Evolutionary conservation across 2,113 vertebrate genomes (phyloP).

Genomic region (Canis aureus): DNA sequence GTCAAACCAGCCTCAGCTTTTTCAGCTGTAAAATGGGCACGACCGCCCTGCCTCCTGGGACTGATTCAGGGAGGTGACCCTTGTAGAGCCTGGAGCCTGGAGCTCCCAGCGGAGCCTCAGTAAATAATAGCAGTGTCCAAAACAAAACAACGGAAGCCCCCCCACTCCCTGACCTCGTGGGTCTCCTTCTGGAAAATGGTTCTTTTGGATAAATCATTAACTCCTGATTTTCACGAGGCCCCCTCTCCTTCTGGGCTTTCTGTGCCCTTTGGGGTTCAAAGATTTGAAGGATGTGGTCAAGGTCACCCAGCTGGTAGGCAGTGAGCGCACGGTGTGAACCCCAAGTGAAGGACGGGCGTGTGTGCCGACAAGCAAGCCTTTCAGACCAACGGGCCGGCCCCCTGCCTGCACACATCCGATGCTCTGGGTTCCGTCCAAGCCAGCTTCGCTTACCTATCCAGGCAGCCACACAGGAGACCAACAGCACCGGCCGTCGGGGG

Average conservation of each 20-base stretch:
- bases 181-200: not conserved
- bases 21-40: not conserved
- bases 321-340: not conserved
- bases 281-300: not conserved
- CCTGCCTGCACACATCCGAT: accelerated
- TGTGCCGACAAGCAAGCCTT: accelerated
- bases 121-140: not conserved
- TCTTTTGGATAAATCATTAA: not conserved
- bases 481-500: accelerated
- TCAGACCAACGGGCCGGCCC: accelerated
- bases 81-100: accelerated
- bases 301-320: not conserved
- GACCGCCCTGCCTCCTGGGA: not conserved
- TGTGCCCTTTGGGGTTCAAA: not conserved
- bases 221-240: not conserved
- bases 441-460: not conserved
- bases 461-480: accelerated
- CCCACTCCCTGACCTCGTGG: not conserved
- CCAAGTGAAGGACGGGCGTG: not conserved
- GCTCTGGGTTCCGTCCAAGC: not conserved
- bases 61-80: not conserved
- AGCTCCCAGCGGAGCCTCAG: accelerated
- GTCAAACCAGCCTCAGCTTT: not conserved
- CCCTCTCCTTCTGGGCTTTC: not conserved
- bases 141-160: not conserved